Conservation (phyloP, 2,888 invertebrate species). For the Athalia circularis region DNA sequence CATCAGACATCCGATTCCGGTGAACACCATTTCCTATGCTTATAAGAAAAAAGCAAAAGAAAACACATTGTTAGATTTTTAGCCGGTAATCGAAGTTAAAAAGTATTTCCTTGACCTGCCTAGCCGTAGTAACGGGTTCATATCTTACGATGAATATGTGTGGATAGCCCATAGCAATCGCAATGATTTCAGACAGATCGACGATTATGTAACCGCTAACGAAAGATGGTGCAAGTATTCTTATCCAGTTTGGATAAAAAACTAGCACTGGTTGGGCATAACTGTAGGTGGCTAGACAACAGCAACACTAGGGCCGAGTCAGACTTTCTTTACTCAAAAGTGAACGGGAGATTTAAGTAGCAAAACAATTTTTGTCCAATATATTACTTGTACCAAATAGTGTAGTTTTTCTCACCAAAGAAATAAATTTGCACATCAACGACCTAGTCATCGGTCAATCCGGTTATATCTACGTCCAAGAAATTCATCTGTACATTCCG, state of each 20-base stretch:
- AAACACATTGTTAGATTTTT: too few species aligned
- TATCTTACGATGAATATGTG: slow-evolving; percentile 56
- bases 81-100: too few species aligned
- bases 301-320: slow-evolving; percentile 30
- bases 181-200: slow-evolving; percentile 55
- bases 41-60: not conserved
- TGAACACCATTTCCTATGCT: slow-evolving; percentile 57
- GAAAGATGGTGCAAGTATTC: slow-evolving; percentile 59
- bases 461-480: not conserved
- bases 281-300: slow-evolving; percentile 36
- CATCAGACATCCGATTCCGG: slow-evolving; percentile 52
- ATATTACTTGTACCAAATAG: not conserved
- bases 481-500: not conserved
- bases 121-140: too few species aligned
- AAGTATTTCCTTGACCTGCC: too few species aligned
- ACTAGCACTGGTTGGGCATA: slow-evolving; percentile 32
- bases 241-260: slow-evolving; percentile 46
- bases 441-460: slow-evolving; percentile 16
- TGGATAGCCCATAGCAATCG: slow-evolving; percentile 39
- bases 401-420: slow-evolving; percentile 12
- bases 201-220: slow-evolving; percentile 61
- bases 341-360: not conserved
- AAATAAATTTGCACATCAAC: slow-evolving; percentile 33
- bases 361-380: not conserved
- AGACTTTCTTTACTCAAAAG: not conserved